phyloP scores from a whole-genome alignment of 2,888 invertebrate genomes.

The Drosophila limbata region DNA sequence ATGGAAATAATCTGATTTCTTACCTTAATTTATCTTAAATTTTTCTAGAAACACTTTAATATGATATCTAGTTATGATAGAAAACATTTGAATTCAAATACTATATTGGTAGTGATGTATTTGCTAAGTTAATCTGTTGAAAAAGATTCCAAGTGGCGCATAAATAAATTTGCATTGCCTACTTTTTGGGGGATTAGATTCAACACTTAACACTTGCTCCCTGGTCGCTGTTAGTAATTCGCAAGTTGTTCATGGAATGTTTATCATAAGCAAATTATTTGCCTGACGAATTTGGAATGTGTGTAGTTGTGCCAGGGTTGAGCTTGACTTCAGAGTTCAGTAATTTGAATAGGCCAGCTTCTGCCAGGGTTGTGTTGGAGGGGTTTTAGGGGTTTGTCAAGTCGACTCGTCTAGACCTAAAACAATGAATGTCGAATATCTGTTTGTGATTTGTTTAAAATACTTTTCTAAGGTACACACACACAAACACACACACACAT shows the following conservation, averaged over 20 bases:
- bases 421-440: conserved; percentile 78
- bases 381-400: conserved; percentile 30
- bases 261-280: conserved; percentile 59
- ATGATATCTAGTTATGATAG: too few relatives aligned
- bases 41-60: too few relatives aligned
- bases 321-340: conserved; percentile 8
- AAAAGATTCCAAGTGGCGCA: neutral
- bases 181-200: conserved; percentile 24
- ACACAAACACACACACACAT: conserved; percentile 17
- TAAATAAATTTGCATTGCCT: conserved; percentile 27
- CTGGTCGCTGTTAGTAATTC: conserved; percentile 9
- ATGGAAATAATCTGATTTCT: too few relatives aligned
- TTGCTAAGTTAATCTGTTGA: neutral
- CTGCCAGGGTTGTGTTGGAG: neutral
- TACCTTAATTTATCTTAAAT: too few relatives aligned
- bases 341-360: conserved; percentile 23
- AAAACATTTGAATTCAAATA: neutral
- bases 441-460: conserved; percentile 81
- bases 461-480: conserved; percentile 63
- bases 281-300: conserved; percentile 57
- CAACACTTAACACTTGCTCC: conserved; percentile 10
- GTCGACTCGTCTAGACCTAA: conserved; percentile 73
- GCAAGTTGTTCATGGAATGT: conserved; percentile 41
- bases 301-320: conserved; percentile 30
- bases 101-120: neutral